Conservation (phyloP, 2,888 invertebrate genomes). For the Brachyptera putata region DNA sequence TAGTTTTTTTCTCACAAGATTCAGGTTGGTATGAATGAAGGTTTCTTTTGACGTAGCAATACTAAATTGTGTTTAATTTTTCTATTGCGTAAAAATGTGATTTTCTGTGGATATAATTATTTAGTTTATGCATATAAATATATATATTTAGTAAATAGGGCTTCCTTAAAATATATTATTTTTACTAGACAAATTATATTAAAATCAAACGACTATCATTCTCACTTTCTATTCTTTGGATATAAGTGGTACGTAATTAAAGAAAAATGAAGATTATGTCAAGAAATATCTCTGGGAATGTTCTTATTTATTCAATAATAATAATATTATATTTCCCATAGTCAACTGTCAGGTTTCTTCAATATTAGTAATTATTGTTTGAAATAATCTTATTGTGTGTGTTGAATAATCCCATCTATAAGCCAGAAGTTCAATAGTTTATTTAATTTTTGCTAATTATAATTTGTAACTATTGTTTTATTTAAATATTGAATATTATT, state of each 20-base stretch:
- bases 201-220: too few species aligned
- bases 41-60: constrained; percentile 17
- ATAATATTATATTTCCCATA: constrained; percentile 11
- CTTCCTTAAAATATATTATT: too few species aligned
- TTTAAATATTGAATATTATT: constrained; percentile 20
- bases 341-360: constrained; percentile 24
- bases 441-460: constrained; percentile 11
- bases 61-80: not conserved
- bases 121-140: not conserved
- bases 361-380: constrained; percentile 8
- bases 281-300: constrained; percentile 16
- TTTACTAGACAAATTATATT: too few species aligned
- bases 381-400: not conserved
- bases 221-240: too few species aligned
- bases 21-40: too few species aligned
- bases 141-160: not conserved
- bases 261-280: too few species aligned
- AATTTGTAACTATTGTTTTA: constrained; percentile 12
- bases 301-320: too few species aligned
- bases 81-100: constrained; percentile 11
- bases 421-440: not conserved
- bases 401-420: not conserved
- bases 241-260: too few species aligned
- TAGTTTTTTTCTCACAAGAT: constrained; percentile 6
- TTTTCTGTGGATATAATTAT: not conserved